These are phyloP conservation scores for Limenitis camilla DNA, from an alignment of 2,888 invertebrate species.

Conservation along the genomic window DNA sequence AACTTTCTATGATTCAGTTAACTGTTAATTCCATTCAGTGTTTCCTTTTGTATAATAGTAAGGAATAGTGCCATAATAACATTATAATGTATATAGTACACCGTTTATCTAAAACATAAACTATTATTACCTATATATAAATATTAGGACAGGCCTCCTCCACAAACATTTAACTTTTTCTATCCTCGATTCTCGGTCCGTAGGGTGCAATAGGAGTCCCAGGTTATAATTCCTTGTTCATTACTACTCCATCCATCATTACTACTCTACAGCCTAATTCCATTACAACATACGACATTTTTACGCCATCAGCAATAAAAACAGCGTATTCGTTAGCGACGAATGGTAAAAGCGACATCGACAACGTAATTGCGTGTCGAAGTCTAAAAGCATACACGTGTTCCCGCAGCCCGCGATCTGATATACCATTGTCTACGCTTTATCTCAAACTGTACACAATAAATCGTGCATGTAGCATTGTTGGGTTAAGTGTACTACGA, in stretches of 20 bases:
- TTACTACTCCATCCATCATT: too few species aligned
- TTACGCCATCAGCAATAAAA: slow-evolving; percentile 40
- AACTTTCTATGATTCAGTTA: slow-evolving; percentile 6
- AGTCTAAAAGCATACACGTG: slow-evolving; percentile 72
- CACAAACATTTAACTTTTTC: background rate
- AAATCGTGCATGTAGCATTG: slow-evolving; percentile 61
- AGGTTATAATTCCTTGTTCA: too few species aligned
- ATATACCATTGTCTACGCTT: slow-evolving; percentile 66
- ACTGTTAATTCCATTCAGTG: background rate
- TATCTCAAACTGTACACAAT: slow-evolving; percentile 64
- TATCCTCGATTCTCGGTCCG: background rate
- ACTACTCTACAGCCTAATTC: background rate
- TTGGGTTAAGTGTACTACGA: slow-evolving; percentile 41
- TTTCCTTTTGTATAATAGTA: background rate
- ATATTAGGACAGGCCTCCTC: background rate
- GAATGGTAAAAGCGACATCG: slow-evolving; percentile 51
- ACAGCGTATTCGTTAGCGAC: slow-evolving; percentile 58
- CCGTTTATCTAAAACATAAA: slow-evolving; percentile 1
- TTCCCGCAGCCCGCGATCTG: slow-evolving; percentile 48
- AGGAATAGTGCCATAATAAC: too few species aligned
- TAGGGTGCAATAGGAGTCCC: too few species aligned
- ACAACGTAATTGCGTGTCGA: slow-evolving; percentile 68
- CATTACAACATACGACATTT: slow-evolving; percentile 8
- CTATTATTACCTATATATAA: background rate
- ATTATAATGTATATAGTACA: background rate